These are phyloP conservation scores for Diarsia mendica DNA, from an alignment of 2,888 invertebrate genomes.

Conservation along the genomic window DNA sequence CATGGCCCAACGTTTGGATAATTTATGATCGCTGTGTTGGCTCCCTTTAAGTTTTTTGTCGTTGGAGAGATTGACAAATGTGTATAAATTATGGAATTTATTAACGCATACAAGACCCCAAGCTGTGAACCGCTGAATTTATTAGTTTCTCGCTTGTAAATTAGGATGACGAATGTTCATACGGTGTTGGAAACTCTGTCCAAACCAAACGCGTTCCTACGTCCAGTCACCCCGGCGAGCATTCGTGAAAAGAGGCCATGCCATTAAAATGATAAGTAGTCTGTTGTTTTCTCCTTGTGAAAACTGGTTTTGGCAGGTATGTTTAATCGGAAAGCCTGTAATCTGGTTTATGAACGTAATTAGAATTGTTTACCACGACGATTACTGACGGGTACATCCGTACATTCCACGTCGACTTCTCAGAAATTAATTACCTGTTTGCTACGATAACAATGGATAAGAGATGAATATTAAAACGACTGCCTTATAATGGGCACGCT, in stretches of 20 bases:
- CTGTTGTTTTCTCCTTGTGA: slow-evolving; percentile 5
- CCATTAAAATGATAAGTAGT: slow-evolving; percentile 32
- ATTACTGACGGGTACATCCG: slow-evolving; percentile 25
- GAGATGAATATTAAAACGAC: slow-evolving; percentile 33
- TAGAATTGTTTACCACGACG: slow-evolving; percentile 38
- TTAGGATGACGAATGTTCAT: slow-evolving; percentile 51
- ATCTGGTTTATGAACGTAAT: slow-evolving; percentile 32
- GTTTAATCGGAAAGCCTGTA: slow-evolving; percentile 12
- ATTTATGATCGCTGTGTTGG: slow-evolving; percentile 33
- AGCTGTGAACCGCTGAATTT: slow-evolving; percentile 52
- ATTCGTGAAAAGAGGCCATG: slow-evolving; percentile 39
- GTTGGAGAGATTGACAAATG: slow-evolving; percentile 51
- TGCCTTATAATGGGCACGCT: slow-evolving; percentile 7
- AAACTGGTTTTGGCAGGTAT: slow-evolving; percentile 21
- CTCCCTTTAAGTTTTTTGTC: slow-evolving; percentile 44
- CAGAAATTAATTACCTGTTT: slow-evolving; percentile 43
- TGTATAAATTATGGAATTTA: slow-evolving; percentile 56
- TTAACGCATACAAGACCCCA: slow-evolving; percentile 51
- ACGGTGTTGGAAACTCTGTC: slow-evolving; percentile 28
- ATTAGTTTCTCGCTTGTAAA: slow-evolving; percentile 54
- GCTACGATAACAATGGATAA: slow-evolving; percentile 45
- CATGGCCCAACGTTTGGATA: slow-evolving; percentile 13
- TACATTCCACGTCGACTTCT: slow-evolving; percentile 36
- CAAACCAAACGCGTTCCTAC: slow-evolving; percentile 8
- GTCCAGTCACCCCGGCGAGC: slow-evolving; percentile 15